A percentile compares a stretch with the other conserved stretches of the same genome.
phyloP scores from a whole-genome alignment of 2,888 invertebrate species.

The Dimorphilus gyrociliatus region DNA sequence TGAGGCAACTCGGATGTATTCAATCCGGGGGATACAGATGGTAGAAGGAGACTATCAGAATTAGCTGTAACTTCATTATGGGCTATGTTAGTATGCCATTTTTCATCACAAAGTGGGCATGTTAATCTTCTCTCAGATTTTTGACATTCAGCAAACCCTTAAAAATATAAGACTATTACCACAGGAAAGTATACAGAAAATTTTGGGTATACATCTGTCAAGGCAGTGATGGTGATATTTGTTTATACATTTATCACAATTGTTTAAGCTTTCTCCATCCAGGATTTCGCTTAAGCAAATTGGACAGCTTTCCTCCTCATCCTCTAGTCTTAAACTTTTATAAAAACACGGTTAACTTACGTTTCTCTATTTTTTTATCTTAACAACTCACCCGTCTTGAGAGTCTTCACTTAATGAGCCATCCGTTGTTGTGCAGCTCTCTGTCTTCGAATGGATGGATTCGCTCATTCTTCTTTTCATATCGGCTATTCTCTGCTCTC shows the following conservation, averaged over 20 bases:
- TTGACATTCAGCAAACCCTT: slow-evolving; percentile 38
- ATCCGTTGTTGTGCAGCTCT: too few species aligned
- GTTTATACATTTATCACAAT: slow-evolving; percentile 38
- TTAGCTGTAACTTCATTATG: too few species aligned
- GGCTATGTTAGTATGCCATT: slow-evolving; percentile 32
- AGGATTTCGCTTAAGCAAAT: slow-evolving; percentile 40
- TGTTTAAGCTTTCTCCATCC: slow-evolving; percentile 38
- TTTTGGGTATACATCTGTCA: slow-evolving; percentile 28
- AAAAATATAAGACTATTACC: background rate
- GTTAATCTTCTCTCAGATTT: slow-evolving; percentile 32
- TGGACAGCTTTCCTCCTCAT: slow-evolving; percentile 39
- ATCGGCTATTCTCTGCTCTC: slow-evolving; percentile 18
- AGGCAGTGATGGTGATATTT: slow-evolving; percentile 40
- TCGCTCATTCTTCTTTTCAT: slow-evolving; percentile 6
- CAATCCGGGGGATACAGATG: too few species aligned
- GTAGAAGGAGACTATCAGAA: too few species aligned
- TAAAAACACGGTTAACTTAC: too few species aligned
- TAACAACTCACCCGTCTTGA: too few species aligned
- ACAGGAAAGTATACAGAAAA: background rate
- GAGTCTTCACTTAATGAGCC: too few species aligned
- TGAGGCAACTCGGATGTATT: too few species aligned
- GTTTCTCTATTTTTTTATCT: too few species aligned
- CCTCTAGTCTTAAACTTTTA: too few species aligned
- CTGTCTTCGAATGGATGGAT: slow-evolving; percentile 8
- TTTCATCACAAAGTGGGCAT: slow-evolving; percentile 37